Conservation (phyloP, 2,888 invertebrate genomes). For the Brachyptera putata region DNA sequence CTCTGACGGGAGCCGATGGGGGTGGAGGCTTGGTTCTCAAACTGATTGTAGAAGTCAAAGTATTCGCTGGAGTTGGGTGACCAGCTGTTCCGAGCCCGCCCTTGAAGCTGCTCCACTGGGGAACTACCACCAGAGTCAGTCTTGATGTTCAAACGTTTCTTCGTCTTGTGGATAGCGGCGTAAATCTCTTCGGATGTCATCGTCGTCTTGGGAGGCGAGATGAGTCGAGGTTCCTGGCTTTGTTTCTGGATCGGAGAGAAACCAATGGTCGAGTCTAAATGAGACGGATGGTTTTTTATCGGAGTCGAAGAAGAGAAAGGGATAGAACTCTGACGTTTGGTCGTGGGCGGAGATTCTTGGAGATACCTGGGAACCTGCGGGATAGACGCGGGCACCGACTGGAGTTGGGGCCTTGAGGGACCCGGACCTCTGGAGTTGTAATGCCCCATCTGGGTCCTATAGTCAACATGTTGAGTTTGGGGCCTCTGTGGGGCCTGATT, state of each 20-base stretch:
- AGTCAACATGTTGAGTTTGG: too few species aligned
- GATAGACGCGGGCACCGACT: constrained; percentile 35
- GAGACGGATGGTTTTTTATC: constrained; percentile 29
- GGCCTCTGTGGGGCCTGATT: too few species aligned
- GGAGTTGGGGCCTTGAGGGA: constrained; percentile 38
- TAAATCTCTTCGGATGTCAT: constrained; percentile 77
- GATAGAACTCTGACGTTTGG: constrained; percentile 32
- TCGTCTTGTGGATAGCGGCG: constrained; percentile 72
- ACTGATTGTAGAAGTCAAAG: constrained; percentile 24
- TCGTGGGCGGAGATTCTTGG: constrained; percentile 32
- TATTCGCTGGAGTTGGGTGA: constrained; percentile 48
- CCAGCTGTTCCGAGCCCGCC: constrained; percentile 59
- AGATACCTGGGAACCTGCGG: neutral
- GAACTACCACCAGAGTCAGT: constrained; percentile 26
- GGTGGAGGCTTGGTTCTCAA: neutral
- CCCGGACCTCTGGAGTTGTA: too few species aligned
- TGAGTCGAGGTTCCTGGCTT: constrained; percentile 26
- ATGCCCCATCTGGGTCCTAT: too few species aligned
- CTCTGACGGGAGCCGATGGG: constrained; percentile 45
- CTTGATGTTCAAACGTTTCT: constrained; percentile 65
- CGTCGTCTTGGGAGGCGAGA: constrained; percentile 65
- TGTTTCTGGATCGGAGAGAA: constrained; percentile 14
- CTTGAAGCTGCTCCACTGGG: constrained; percentile 35
- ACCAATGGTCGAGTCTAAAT: constrained; percentile 32
- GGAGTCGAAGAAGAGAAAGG: neutral